Evolutionary conservation across 64 coral and sea anemone genomes (phyloP).

Genomic region (Porites lutea): DNA sequence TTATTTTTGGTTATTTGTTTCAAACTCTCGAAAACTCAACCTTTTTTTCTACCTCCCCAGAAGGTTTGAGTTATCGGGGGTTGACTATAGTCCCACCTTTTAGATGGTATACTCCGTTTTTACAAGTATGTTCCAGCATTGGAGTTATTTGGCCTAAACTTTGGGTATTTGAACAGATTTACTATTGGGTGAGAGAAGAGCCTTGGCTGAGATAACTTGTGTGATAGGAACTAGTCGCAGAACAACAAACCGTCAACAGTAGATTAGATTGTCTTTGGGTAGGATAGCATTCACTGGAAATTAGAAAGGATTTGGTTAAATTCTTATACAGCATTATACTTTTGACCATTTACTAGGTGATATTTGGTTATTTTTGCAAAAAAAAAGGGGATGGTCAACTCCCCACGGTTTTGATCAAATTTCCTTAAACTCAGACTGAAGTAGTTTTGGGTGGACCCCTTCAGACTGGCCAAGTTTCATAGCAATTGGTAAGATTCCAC

Average conservation of each 20-base stretch:
- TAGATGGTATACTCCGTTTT: neutral
- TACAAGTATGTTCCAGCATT: neutral
- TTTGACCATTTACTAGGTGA: slow-evolving; percentile 10
- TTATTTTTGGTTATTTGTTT: too few relatives aligned
- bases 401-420: neutral
- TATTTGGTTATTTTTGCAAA: slow-evolving; percentile 2
- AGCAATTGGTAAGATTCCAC: neutral
- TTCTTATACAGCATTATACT: neutral
- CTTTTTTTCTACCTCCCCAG: too few relatives aligned
- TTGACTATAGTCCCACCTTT: neutral
- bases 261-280: neutral
- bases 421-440: too few relatives aligned
- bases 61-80: too few relatives aligned
- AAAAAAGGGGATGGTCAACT: slow-evolving; percentile 9
- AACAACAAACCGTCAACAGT: neutral
- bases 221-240: slow-evolving; percentile 13
- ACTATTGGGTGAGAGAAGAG: neutral
- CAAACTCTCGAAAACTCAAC: too few relatives aligned
- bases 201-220: neutral
- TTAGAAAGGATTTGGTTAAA: slow-evolving; percentile 11
- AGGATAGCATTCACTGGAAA: slow-evolving; percentile 2
- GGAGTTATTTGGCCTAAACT: slow-evolving; percentile 4
- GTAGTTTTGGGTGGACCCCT: too few relatives aligned
- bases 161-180: slow-evolving; percentile 12
- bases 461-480: neutral